These are phyloP conservation scores for Thunnus maccoyii DNA, from an alignment of 2,113 vertebrate species.

Conservation along the genomic window DNA sequence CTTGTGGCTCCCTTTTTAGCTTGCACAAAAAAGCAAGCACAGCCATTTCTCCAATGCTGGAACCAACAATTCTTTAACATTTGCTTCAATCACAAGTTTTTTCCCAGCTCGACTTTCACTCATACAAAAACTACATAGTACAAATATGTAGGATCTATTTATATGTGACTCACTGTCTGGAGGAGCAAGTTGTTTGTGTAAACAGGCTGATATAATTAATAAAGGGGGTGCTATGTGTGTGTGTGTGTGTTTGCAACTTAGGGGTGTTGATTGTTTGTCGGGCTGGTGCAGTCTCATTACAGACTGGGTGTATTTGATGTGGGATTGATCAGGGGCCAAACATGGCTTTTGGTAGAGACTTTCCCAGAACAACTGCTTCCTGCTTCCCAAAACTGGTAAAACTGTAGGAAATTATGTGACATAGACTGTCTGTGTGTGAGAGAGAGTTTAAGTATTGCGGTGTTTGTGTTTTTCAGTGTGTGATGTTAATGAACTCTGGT, in stretches of 20 bases:
- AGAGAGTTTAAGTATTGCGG: slow-evolving; percentile 5
- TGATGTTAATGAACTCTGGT: slow-evolving; percentile 13
- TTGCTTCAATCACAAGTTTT: slow-evolving; percentile 50
- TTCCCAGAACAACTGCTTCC: slow-evolving; percentile 75
- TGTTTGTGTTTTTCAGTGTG: neutral
- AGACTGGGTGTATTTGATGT: slow-evolving; percentile 79
- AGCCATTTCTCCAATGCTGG: slow-evolving; percentile 25
- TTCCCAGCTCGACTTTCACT: slow-evolving; percentile 51
- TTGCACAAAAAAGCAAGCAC: slow-evolving; percentile 36
- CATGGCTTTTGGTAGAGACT: slow-evolving; percentile 65
- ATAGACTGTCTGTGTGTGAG: slow-evolving; percentile 28
- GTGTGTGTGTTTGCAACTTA: slow-evolving; percentile 49
- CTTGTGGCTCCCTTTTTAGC: slow-evolving; percentile 43
- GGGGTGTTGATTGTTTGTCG: slow-evolving; percentile 68
- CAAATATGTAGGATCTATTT: slow-evolving; percentile 55
- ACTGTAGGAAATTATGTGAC: slow-evolving; percentile 49
- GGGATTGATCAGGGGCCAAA: slow-evolving; percentile 75
- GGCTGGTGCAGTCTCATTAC: slow-evolving; percentile 53
- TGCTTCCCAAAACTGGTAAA: slow-evolving; percentile 68
- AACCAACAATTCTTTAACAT: slow-evolving; percentile 37
- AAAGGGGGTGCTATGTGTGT: slow-evolving; percentile 54
- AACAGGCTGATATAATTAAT: slow-evolving; percentile 65
- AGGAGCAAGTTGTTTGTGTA: slow-evolving; percentile 52
- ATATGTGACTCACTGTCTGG: slow-evolving; percentile 71
- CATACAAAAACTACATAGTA: slow-evolving; percentile 38